Evolutionary conservation across 2,797 vertebrate genomes (phyloP).

Genomic region (Glossophaga mutica): DNA sequence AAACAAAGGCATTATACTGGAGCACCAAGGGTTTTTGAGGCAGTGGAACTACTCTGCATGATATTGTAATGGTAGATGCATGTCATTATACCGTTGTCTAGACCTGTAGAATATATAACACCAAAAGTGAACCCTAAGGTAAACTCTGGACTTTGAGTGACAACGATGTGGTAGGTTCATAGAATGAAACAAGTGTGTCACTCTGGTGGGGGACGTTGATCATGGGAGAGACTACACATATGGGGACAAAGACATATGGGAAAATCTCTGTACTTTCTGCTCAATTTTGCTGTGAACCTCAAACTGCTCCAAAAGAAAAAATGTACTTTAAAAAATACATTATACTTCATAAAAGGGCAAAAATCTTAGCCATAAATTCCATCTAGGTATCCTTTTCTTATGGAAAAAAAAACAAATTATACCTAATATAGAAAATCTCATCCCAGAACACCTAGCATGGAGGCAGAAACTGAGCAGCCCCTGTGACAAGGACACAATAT

Average conservation of each 20-base stretch:
- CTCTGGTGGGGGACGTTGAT: background rate
- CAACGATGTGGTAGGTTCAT: background rate
- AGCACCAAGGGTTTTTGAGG: background rate
- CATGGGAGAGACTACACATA: fast-evolving
- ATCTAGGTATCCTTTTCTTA: background rate
- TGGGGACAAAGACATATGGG: fast-evolving
- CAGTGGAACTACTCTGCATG: background rate
- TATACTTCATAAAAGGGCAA: background rate
- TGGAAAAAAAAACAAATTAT: background rate
- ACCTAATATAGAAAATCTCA: background rate
- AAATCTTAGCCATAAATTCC: background rate
- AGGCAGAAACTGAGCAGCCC: background rate
- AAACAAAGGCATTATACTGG: too few species aligned
- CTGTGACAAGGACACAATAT: background rate
- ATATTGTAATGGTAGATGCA: fast-evolving
- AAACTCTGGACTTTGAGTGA: background rate
- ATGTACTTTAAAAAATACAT: background rate
- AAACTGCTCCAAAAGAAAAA: background rate
- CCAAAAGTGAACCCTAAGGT: background rate
- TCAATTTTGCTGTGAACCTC: background rate
- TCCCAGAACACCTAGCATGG: background rate
- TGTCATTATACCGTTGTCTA: background rate
- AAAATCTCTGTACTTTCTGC: background rate
- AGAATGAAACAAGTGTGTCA: background rate
- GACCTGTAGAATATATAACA: background rate